phyloP scores from a whole-genome alignment of 2,888 invertebrate species.

The Scrobipalpa costella region DNA sequence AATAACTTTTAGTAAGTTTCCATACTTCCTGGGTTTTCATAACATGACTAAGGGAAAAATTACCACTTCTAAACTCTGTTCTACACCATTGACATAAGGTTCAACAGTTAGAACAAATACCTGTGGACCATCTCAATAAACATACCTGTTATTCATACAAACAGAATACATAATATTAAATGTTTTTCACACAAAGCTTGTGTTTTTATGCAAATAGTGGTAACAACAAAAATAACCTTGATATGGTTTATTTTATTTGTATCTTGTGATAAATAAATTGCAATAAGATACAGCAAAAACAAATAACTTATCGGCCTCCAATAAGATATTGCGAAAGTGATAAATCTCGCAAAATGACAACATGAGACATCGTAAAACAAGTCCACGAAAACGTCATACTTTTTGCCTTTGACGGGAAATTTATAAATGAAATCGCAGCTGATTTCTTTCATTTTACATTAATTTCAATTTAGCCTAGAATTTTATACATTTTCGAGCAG shows the following conservation, averaged over 20 bases:
- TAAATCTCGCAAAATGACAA: slow-evolving; percentile 11
- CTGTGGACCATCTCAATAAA: neutral
- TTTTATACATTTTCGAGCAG: slow-evolving; percentile 43
- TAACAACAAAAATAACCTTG: slow-evolving; percentile 18
- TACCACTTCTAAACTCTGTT: neutral
- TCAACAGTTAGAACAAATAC: too few species aligned
- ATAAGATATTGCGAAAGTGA: slow-evolving; percentile 12
- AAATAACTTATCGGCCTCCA: neutral
- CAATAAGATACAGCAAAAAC: neutral
- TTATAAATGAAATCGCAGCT: slow-evolving; percentile 46
- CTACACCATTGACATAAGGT: too few species aligned
- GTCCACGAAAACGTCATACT: slow-evolving; percentile 15
- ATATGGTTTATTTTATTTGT: neutral
- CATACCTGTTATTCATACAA: neutral
- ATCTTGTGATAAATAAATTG: neutral
- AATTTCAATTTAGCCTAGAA: neutral
- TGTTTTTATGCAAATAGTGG: neutral
- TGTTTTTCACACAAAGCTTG: neutral
- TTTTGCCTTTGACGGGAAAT: slow-evolving; percentile 35
- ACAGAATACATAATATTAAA: neutral
- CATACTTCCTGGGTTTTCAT: too few species aligned
- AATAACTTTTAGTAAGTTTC: too few species aligned
- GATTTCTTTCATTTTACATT: slow-evolving; percentile 10
- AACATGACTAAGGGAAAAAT: too few species aligned
- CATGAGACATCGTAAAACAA: slow-evolving; percentile 13